Evolutionary conservation across 2,797 vertebrate genomes (phyloP).

Genomic region (Hypotaenidia philippensis): DNA sequence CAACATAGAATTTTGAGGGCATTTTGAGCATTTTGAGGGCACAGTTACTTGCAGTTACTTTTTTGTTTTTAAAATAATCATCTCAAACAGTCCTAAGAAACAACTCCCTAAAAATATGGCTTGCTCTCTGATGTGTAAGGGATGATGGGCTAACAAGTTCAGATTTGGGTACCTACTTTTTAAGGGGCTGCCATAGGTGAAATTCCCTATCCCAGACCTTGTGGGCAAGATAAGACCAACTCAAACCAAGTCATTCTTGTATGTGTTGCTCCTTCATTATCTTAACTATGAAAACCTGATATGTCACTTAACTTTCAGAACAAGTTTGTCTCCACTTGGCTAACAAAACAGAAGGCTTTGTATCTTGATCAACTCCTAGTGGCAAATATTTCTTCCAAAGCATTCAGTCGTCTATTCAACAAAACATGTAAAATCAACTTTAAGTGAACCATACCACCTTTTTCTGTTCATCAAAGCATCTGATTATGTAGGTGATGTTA

Average conservation of each 20-base stretch:
- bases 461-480: background rate
- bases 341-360: background rate
- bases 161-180: background rate
- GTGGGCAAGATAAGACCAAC: background rate
- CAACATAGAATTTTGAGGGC: background rate
- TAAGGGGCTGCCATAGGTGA: background rate
- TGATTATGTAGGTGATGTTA: background rate
- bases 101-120: accelerated
- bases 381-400: background rate
- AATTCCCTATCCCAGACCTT: background rate
- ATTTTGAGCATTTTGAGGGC: background rate
- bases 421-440: background rate
- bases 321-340: background rate
- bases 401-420: background rate
- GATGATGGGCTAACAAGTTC: background rate
- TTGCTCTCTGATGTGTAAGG: background rate
- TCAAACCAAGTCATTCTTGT: background rate
- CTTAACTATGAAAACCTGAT: background rate
- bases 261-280: background rate
- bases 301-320: background rate
- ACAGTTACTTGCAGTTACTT: background rate
- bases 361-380: background rate
- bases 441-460: background rate
- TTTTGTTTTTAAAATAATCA: background rate
- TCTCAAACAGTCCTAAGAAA: background rate